Evolutionary conservation across 2,113 vertebrate species (phyloP).

Genomic region (Nothobranchius kuhntae): DNA sequence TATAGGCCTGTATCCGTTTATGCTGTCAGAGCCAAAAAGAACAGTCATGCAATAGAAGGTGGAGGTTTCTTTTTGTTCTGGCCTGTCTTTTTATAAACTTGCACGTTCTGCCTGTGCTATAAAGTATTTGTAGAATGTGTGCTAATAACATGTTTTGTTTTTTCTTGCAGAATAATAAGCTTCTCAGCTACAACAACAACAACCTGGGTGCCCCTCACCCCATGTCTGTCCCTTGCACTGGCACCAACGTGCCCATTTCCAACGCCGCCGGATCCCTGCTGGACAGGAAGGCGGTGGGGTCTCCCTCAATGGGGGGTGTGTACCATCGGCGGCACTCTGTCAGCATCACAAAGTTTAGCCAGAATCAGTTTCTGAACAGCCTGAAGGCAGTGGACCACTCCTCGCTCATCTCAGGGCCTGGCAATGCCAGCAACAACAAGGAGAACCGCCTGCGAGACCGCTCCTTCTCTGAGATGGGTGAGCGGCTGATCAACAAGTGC

Average conservation of each 20-base stretch:
- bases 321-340: conserved; percentile 95
- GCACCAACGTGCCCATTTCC: conserved; percentile 78
- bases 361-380: conserved; percentile 93
- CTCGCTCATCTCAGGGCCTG: conserved; percentile 79
- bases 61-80: neutral
- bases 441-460: conserved; percentile 94
- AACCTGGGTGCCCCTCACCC: conserved; percentile 75
- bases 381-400: conserved; percentile 85
- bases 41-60: conserved; percentile 50
- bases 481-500: conserved; percentile 89
- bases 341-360: conserved; percentile 91
- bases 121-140: conserved; percentile 2
- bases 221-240: conserved; percentile 79
- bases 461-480: conserved; percentile 94
- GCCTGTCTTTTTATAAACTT: neutral
- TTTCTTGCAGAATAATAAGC: conserved; percentile 88
- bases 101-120: neutral
- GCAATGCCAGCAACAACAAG: conserved; percentile 82
- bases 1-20: conserved; percentile 71
- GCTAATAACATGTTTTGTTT: conserved; percentile 14
- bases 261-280: conserved; percentile 89
- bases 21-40: conserved; percentile 50
- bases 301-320: conserved; percentile 86
- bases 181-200: conserved; percentile 89
- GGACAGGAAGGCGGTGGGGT: conserved; percentile 99